These are phyloP conservation scores for Diacarnus erythraeanus DNA, from an alignment of 37 sponge, comb jelly and placozoan genomes.

Conservation along the genomic window DNA sequence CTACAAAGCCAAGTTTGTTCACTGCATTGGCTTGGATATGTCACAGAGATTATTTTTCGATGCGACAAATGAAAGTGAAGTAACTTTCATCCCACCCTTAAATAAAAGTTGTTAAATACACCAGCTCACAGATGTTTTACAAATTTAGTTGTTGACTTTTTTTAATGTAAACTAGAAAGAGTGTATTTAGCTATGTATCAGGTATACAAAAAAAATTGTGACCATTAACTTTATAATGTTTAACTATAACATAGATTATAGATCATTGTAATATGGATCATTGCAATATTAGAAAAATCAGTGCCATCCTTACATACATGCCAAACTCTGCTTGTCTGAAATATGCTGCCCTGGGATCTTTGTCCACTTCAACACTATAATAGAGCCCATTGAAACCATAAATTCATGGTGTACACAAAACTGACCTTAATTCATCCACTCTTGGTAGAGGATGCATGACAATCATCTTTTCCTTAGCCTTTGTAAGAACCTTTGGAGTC, in stretches of 20 bases:
- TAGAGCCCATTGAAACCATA: not conserved
- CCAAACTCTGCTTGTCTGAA: constrained; percentile 98
- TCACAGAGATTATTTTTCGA: not conserved
- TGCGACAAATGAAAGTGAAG: not conserved
- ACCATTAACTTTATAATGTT: not conserved
- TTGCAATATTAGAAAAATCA: constrained; percentile 64
- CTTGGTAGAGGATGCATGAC: constrained; percentile 96
- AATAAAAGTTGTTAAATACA: not conserved
- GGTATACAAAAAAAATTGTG: not conserved
- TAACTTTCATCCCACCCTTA: constrained; percentile 13
- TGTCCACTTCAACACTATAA: constrained; percentile 89
- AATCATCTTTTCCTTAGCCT: constrained; percentile 95
- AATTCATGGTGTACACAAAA: not conserved
- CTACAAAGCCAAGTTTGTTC: constrained; percentile 5
- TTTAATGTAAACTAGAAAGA: too few species aligned
- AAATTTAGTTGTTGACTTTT: not conserved
- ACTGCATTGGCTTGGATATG: constrained; percentile 5
- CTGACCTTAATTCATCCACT: constrained; percentile 93
- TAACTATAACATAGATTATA: not conserved
- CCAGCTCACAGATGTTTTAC: not conserved
- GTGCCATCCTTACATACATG: constrained; percentile 97
- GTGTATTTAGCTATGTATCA: not conserved
- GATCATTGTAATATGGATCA: not conserved
- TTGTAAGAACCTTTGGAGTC: constrained; percentile 87
- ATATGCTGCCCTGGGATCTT: constrained; percentile 96